Conservation (phyloP, 2,797 vertebrate species). For the Enteromius unitaeniatus region DNA sequence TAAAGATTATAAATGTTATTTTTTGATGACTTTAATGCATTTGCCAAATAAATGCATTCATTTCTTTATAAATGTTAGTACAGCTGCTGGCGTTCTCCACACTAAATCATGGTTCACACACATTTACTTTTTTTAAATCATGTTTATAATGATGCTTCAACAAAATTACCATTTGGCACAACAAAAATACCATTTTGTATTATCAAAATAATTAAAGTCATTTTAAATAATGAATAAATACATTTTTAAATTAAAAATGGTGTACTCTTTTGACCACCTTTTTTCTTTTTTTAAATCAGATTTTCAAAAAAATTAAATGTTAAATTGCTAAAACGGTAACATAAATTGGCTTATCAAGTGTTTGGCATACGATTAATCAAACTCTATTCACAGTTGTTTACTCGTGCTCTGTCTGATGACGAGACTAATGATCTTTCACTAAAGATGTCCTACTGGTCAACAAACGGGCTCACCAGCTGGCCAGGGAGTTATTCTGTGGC, state of each 20-base stretch:
- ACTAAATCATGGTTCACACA: slow-evolving; percentile 30
- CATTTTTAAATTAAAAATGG: slow-evolving; percentile 52
- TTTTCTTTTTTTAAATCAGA: slow-evolving; percentile 4
- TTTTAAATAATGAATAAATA: slow-evolving; percentile 50
- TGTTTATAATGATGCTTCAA: slow-evolving; percentile 59
- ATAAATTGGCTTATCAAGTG: slow-evolving; percentile 46
- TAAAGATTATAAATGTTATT: background rate
- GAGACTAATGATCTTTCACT: slow-evolving; percentile 22
- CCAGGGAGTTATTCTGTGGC: slow-evolving; percentile 71
- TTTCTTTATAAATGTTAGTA: background rate
- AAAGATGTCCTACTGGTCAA: slow-evolving; percentile 43
- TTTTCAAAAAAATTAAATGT: slow-evolving; percentile 22
- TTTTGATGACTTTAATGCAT: background rate
- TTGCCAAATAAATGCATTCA: background rate
- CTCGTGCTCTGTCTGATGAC: slow-evolving; percentile 42
- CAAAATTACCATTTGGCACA: slow-evolving; percentile 51
- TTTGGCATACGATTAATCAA: slow-evolving; percentile 33
- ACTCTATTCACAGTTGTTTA: slow-evolving; percentile 18
- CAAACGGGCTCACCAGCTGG: slow-evolving; percentile 51
- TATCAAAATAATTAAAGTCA: slow-evolving; percentile 47
- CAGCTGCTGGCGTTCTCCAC: background rate
- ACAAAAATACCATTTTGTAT: slow-evolving; percentile 51
- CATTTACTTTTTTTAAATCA: slow-evolving; percentile 28
- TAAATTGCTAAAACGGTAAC: slow-evolving; percentile 49
- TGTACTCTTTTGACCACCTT: slow-evolving; percentile 10